A percentile compares a stretch with the other conserved stretches of the same genome.
Conservation (phyloP, 2,888 invertebrate species). For the Diadegma fenestrale region DNA sequence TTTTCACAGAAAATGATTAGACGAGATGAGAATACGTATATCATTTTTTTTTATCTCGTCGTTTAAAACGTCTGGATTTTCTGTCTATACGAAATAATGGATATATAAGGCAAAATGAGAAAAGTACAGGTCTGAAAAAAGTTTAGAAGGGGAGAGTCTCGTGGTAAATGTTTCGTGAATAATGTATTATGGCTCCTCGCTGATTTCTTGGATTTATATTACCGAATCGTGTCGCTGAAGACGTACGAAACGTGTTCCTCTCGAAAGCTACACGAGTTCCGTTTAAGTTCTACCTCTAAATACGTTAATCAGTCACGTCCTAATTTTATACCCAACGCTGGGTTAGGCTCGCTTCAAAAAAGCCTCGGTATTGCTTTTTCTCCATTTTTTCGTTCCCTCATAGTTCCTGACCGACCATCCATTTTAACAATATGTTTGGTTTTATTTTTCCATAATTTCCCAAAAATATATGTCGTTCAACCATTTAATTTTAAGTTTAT, state of each 20-base stretch:
- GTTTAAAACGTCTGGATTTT: slow-evolving; percentile 37
- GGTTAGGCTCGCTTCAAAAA: not conserved
- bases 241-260: slow-evolving; percentile 58
- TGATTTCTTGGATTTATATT: slow-evolving; percentile 53
- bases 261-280: slow-evolving; percentile 52
- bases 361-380: not conserved
- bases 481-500: too few species aligned
- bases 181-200: slow-evolving; percentile 57
- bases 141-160: not conserved
- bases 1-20: not conserved
- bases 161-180: slow-evolving; percentile 62
- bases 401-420: too few species aligned
- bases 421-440: too few species aligned
- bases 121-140: not conserved
- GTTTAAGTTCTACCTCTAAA: slow-evolving; percentile 45
- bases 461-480: too few species aligned
- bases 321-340: slow-evolving; percentile 16
- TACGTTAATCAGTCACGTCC: slow-evolving; percentile 28
- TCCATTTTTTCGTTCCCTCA: not conserved
- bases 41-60: not conserved
- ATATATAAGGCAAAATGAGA: slow-evolving; percentile 5
- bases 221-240: slow-evolving; percentile 42
- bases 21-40: not conserved
- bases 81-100: slow-evolving; percentile 16
- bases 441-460: too few species aligned